phyloP scores from a whole-genome alignment of 2,888 invertebrate species.

The Gortyna flavago region DNA sequence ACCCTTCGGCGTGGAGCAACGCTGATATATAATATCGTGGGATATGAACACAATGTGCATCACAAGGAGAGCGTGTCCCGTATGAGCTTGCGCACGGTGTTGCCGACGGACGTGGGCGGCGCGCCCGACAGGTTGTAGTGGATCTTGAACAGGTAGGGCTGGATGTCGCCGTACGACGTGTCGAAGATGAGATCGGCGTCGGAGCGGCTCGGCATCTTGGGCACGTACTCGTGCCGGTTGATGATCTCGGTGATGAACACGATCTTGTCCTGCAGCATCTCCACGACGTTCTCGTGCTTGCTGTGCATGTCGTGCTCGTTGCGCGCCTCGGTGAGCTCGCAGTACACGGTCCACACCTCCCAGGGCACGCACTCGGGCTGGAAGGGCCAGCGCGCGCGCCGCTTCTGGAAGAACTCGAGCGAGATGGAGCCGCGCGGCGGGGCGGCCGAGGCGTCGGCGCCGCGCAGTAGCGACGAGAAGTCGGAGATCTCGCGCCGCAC shows the following conservation, averaged over 20 bases:
- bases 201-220: conserved; percentile 97
- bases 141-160: conserved; percentile 99
- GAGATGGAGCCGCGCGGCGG: conserved; percentile 96
- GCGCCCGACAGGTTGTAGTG: conserved; percentile 95
- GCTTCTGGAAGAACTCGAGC: conserved; percentile 98
- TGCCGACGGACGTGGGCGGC: conserved; percentile 94
- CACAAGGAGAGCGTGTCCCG: conserved; percentile 95
- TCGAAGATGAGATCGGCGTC: conserved; percentile 98
- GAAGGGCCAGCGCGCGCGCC: conserved; percentile 97
- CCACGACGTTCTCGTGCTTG: conserved; percentile 96
- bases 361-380: conserved; percentile 98
- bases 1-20: conserved; percentile 36
- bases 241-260: conserved; percentile 98
- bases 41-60: conserved; percentile 75
- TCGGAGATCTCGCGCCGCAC: conserved; percentile 94
- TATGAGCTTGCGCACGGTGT: conserved; percentile 96
- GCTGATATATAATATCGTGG: conserved; percentile 26
- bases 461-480: conserved; percentile 94
- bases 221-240: conserved; percentile 98
- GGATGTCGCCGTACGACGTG: conserved; percentile 97
- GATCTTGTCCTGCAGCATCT: conserved; percentile 97
- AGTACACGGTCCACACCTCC: conserved; percentile 99
- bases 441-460: conserved; percentile 90
- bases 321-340: conserved; percentile 96
- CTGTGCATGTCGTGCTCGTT: conserved; percentile 96